Evolutionary conservation across 2,888 invertebrate species (phyloP).

Genomic region (Cloeon dipterum): DNA sequence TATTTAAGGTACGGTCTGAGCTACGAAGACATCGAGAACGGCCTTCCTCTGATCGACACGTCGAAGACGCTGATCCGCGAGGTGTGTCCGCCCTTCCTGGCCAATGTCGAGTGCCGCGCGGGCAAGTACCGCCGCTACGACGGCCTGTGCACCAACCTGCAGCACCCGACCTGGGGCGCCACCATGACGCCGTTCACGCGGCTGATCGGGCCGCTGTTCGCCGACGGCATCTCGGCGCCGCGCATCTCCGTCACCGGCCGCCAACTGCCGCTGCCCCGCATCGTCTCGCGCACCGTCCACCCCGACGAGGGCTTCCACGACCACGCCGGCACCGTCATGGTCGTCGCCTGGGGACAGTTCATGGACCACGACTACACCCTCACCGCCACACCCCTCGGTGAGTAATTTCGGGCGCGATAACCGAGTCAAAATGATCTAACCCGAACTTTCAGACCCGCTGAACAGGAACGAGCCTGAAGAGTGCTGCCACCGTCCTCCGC

Average conservation of each 20-base stretch:
- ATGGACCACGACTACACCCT: slow-evolving; percentile 86
- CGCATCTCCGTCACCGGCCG: slow-evolving; percentile 55
- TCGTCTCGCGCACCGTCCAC: slow-evolving; percentile 78
- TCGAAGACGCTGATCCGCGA: slow-evolving; percentile 67
- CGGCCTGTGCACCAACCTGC: slow-evolving; percentile 71
- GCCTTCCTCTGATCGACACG: slow-evolving; percentile 66
- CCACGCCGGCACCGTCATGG: slow-evolving; percentile 82
- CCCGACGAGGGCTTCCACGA: slow-evolving; percentile 84
- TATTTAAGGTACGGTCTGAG: slow-evolving; percentile 62
- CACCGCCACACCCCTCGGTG: slow-evolving; percentile 70
- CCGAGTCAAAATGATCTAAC: background rate
- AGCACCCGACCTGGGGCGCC: slow-evolving; percentile 78
- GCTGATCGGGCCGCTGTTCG: slow-evolving; percentile 55
- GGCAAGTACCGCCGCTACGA: slow-evolving; percentile 72
- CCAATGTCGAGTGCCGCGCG: slow-evolving; percentile 67
- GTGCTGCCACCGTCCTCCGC: slow-evolving; percentile 61
- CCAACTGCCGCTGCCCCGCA: slow-evolving; percentile 53
- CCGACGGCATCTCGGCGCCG: slow-evolving; percentile 68
- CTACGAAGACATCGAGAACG: slow-evolving; percentile 70
- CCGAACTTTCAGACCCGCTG: slow-evolving; percentile 40
- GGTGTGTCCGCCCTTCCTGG: slow-evolving; percentile 67
- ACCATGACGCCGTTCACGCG: slow-evolving; percentile 66
- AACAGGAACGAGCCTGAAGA: slow-evolving; percentile 80
- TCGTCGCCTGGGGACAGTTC: slow-evolving; percentile 86
- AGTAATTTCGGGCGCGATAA: slow-evolving; percentile 13